Conservation (phyloP, 2,113 vertebrate genomes). For the Tapirus terrestris region DNA sequence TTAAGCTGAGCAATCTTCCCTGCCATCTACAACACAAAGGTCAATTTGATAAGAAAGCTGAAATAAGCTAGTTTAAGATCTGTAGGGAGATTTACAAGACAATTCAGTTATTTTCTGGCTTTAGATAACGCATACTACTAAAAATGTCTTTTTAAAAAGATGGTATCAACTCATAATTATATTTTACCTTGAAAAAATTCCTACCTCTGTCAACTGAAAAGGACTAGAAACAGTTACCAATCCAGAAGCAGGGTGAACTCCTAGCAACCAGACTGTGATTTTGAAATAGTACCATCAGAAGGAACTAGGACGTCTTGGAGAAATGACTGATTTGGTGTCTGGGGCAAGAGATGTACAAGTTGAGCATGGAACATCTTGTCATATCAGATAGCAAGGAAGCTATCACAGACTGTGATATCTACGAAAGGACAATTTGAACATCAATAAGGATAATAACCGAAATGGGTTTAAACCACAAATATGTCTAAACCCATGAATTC, state of each 20-base stretch:
- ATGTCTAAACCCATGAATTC: not conserved
- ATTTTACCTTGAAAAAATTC: constrained; percentile 18
- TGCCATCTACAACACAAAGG: not conserved
- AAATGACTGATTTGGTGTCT: not conserved
- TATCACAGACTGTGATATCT: not conserved
- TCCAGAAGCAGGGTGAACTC: not conserved
- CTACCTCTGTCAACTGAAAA: constrained; percentile 15
- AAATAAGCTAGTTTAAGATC: not conserved
- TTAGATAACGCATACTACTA: not conserved
- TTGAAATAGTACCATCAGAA: not conserved
- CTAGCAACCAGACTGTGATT: not conserved
- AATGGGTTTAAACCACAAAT: constrained; percentile 1
- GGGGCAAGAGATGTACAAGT: not conserved
- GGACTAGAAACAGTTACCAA: not conserved
- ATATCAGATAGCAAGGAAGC: not conserved
- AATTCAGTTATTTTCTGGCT: not conserved
- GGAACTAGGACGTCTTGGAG: not conserved
- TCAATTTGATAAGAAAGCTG: not conserved
- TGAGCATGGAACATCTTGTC: not conserved
- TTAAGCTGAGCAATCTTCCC: not conserved
- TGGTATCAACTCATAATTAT: not conserved
- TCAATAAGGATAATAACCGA: not conserved
- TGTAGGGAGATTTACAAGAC: not conserved
- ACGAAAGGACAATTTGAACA: not conserved
- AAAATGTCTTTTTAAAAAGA: constrained; percentile 14